phyloP scores from a whole-genome alignment of 2,797 vertebrate species.

The Gambelia wislizenii region DNA sequence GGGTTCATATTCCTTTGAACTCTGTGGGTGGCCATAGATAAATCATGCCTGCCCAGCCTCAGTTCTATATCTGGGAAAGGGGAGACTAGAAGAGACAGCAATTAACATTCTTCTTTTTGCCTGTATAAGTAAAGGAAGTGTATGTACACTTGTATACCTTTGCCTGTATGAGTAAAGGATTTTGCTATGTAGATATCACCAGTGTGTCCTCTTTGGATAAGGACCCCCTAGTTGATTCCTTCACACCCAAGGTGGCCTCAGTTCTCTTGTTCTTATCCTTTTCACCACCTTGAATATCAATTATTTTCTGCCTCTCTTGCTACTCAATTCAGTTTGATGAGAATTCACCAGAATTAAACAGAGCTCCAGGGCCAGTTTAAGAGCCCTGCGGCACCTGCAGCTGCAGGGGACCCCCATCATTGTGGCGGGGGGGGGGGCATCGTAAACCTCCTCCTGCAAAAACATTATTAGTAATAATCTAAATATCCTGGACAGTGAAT shows the following conservation, averaged over 20 bases:
- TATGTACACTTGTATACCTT: too few relatives aligned
- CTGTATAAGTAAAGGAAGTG: not conserved
- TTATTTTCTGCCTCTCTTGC: not conserved
- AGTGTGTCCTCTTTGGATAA: not conserved
- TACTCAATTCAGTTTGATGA: not conserved
- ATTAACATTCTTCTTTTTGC: slow-evolving; percentile 4
- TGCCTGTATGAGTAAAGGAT: not conserved
- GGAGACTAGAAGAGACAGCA: not conserved
- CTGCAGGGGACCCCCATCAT: too few relatives aligned
- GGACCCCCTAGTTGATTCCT: not conserved
- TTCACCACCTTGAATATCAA: not conserved
- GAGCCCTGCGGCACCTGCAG: too few relatives aligned
- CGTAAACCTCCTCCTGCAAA: too few relatives aligned
- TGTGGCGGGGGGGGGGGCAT: too few relatives aligned
- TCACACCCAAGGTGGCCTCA: not conserved
- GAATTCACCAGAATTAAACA: not conserved
- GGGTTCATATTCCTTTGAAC: slow-evolving; percentile 33
- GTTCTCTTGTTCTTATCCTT: not conserved
- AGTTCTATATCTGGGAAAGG: slow-evolving; percentile 4
- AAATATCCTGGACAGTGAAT: too few relatives aligned
- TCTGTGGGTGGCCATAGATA: slow-evolving; percentile 33
- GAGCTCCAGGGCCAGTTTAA: too few relatives aligned
- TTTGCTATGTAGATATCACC: not conserved
- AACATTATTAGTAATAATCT: too few relatives aligned
- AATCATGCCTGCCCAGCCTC: slow-evolving; percentile 3